Evolutionary conservation across 2,888 invertebrate species (phyloP).

Genomic region (Ypsolopha scabrella): DNA sequence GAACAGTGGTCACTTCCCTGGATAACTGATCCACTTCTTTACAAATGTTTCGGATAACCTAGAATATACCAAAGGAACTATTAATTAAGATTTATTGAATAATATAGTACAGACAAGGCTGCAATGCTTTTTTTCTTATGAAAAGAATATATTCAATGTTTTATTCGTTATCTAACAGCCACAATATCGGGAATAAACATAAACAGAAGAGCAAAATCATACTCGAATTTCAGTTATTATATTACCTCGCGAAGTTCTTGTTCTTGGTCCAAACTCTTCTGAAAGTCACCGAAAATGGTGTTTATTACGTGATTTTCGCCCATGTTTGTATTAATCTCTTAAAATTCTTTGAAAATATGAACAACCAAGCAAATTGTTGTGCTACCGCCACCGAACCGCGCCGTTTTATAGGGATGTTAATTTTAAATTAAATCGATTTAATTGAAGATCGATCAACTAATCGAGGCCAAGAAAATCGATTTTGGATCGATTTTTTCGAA

Average conservation of each 20-base stretch:
- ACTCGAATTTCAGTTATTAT: not conserved
- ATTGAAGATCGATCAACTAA: too few species aligned
- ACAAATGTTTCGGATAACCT: slow-evolving; percentile 78
- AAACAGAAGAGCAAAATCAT: too few species aligned
- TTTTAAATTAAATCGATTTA: too few species aligned
- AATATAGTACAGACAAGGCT: not conserved
- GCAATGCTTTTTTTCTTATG: not conserved
- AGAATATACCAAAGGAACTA: slow-evolving; percentile 13
- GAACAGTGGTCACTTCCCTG: slow-evolving; percentile 80
- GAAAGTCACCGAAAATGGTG: slow-evolving; percentile 80
- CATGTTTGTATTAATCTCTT: slow-evolving; percentile 20
- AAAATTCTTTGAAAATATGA: not conserved
- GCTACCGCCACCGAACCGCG: too few species aligned
- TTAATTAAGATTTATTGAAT: not conserved
- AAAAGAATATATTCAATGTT: not conserved
- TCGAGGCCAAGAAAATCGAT: too few species aligned
- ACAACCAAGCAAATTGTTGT: not conserved
- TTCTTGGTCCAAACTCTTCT: slow-evolving; percentile 81
- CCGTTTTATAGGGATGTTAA: too few species aligned
- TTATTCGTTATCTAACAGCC: not conserved
- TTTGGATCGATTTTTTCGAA: too few species aligned
- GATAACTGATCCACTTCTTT: slow-evolving; percentile 83
- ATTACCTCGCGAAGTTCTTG: slow-evolving; percentile 84
- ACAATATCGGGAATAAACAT: not conserved
- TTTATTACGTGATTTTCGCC: slow-evolving; percentile 53